Evolutionary conservation across 2,888 invertebrate genomes (phyloP).

Genomic region (Hirtodrosophila duncani): DNA sequence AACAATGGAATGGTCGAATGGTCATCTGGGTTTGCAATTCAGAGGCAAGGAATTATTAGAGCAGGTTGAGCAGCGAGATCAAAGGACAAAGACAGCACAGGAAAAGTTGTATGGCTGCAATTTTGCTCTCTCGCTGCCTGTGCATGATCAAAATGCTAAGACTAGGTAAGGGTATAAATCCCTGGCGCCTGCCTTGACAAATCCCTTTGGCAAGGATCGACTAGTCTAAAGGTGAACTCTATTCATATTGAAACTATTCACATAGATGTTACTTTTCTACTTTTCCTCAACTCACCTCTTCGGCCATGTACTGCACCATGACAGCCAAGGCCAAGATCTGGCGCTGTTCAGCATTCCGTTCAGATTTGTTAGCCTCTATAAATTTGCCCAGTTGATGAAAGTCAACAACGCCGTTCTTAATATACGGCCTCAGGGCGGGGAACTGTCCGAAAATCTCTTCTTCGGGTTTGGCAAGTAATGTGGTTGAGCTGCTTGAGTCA

Average conservation of each 20-base stretch:
- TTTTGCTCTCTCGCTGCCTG: no score
- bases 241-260: no score
- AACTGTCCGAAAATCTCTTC: slow-evolving; percentile 16
- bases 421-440: slow-evolving; percentile 41
- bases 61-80: slow-evolving; percentile 29
- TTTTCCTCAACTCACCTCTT: slow-evolving; percentile 81
- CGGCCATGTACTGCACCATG: slow-evolving; percentile 90
- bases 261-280: neutral
- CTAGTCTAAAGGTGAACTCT: no score
- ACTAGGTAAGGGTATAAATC: slow-evolving; percentile 27
- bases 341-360: slow-evolving; percentile 78
- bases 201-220: slow-evolving; percentile 10
- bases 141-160: slow-evolving; percentile 34
- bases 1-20: slow-evolving; percentile 22
- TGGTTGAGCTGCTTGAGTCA: no score
- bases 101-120: neutral
- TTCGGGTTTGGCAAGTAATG: slow-evolving; percentile 12
- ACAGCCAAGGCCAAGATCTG: slow-evolving; percentile 91
- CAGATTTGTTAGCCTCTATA: slow-evolving; percentile 31
- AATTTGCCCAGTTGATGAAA: slow-evolving; percentile 51
- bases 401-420: slow-evolving; percentile 54
- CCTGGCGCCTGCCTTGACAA: slow-evolving; percentile 52
- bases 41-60: slow-evolving; percentile 51
- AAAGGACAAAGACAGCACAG: slow-evolving; percentile 23
- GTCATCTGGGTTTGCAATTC: no score